Percentiles rank a stretch among this genome's conserved stretches.
phyloP scores from a whole-genome alignment of 2,888 invertebrate genomes.

The Scotopteryx bipunctaria region DNA sequence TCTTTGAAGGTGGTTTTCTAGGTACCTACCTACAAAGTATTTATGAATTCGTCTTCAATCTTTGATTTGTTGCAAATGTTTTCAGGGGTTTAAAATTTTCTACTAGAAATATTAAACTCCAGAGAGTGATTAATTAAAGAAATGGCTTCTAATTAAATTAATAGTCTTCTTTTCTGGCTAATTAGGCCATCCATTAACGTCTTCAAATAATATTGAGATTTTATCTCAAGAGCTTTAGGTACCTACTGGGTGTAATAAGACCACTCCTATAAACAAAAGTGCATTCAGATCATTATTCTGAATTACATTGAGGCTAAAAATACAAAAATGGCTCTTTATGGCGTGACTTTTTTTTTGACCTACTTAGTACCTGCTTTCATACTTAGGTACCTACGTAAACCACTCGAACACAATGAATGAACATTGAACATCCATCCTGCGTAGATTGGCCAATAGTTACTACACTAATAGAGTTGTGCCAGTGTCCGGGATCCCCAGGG shows the following conservation, averaged over 20 bases:
- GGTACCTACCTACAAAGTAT: neutral
- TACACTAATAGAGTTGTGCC: neutral
- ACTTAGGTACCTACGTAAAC: too few relatives aligned
- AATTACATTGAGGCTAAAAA: neutral
- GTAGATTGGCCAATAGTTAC: neutral
- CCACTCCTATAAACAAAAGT: too few relatives aligned
- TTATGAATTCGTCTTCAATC: neutral
- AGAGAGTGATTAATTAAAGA: neutral
- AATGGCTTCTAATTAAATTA: neutral
- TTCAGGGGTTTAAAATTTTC: too few relatives aligned
- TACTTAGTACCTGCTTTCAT: too few relatives aligned
- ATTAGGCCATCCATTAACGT: neutral
- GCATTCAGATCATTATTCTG: too few relatives aligned
- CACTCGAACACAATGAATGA: neutral
- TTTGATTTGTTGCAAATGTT: neutral
- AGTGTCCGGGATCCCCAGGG: too few relatives aligned
- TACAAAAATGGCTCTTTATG: neutral
- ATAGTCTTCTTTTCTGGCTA: conserved; percentile 1
- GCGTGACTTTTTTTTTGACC: too few relatives aligned
- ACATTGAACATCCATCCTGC: neutral
- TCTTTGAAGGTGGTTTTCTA: too few relatives aligned
- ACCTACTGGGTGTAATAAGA: too few relatives aligned
- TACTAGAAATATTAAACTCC: neutral
- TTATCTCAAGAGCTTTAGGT: neutral
- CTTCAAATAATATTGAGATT: neutral